Evolutionary conservation across 2,888 invertebrate genomes (phyloP).

Genomic region (Biston stratarius): DNA sequence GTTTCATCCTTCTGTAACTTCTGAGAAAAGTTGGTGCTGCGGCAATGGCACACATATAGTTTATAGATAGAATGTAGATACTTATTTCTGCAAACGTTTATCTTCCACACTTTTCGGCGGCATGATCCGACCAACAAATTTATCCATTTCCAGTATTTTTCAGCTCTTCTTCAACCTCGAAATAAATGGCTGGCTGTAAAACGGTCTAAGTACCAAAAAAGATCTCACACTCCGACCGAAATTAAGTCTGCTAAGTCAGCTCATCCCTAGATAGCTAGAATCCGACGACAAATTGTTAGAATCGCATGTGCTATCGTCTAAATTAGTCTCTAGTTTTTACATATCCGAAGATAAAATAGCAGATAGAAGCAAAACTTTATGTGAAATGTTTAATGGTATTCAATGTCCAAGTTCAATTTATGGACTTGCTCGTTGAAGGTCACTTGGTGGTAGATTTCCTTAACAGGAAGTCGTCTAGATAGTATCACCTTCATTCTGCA

Average conservation of each 20-base stretch:
- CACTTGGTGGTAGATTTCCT: too few relatives aligned
- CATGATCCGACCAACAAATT: neutral
- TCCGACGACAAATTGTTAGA: neutral
- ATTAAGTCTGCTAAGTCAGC: conserved; percentile 5
- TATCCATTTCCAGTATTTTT: neutral
- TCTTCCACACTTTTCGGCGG: neutral
- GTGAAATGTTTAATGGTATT: neutral
- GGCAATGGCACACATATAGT: too few relatives aligned
- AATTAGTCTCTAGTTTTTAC: neutral
- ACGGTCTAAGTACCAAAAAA: conserved; percentile 5
- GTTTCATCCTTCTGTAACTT: too few relatives aligned
- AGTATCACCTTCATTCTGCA: too few relatives aligned
- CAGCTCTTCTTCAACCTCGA: neutral
- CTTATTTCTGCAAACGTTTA: neutral
- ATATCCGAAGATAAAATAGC: neutral
- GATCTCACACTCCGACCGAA: conserved; percentile 1
- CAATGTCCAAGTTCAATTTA: too few relatives aligned
- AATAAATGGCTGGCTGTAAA: conserved; percentile 7
- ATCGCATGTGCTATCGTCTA: conserved; percentile 8
- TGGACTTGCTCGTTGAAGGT: too few relatives aligned
- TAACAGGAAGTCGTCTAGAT: too few relatives aligned
- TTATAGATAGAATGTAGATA: too few relatives aligned
- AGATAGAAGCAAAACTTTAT: conserved; percentile 1
- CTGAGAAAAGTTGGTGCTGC: too few relatives aligned
- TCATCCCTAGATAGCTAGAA: neutral